Evolutionary conservation across 2,888 invertebrate species (phyloP).

Genomic region (Tetranychus piercei): DNA sequence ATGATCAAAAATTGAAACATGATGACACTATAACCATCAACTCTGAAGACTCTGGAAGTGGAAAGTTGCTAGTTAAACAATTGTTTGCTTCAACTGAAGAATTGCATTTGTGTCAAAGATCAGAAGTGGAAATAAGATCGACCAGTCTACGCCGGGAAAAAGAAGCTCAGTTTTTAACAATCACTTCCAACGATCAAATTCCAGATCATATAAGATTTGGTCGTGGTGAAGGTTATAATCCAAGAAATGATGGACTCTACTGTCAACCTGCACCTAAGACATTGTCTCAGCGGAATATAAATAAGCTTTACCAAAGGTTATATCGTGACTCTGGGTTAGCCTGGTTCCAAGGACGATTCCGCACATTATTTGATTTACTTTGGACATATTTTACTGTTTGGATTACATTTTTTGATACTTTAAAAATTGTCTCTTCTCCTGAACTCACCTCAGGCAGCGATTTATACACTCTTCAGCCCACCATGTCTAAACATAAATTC

Average conservation of each 20-base stretch:
- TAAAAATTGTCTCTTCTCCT: neutral
- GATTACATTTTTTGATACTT: neutral
- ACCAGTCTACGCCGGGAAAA: neutral
- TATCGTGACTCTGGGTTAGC: constrained; percentile 1
- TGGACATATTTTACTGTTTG: constrained; percentile 1
- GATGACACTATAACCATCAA: neutral
- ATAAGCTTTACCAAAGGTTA: neutral
- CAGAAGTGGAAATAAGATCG: neutral
- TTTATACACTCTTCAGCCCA: neutral
- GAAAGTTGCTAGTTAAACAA: neutral
- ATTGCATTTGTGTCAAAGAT: neutral
- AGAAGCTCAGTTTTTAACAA: neutral
- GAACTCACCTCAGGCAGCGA: neutral
- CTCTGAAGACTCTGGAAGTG: neutral
- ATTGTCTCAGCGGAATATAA: neutral
- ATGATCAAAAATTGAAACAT: neutral
- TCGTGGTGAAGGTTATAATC: neutral
- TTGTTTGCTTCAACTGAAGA: neutral
- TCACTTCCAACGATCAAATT: neutral
- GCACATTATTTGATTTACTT: neutral
- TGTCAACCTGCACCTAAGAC: neutral
- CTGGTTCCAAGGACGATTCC: neutral
- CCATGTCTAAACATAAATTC: neutral
- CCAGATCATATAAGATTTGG: neutral
- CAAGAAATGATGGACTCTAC: neutral